Percentiles rank a stretch among this genome's conserved stretches.
Conservation (phyloP, 2,888 invertebrate species). For the Lasioglossum lativentre region DNA sequence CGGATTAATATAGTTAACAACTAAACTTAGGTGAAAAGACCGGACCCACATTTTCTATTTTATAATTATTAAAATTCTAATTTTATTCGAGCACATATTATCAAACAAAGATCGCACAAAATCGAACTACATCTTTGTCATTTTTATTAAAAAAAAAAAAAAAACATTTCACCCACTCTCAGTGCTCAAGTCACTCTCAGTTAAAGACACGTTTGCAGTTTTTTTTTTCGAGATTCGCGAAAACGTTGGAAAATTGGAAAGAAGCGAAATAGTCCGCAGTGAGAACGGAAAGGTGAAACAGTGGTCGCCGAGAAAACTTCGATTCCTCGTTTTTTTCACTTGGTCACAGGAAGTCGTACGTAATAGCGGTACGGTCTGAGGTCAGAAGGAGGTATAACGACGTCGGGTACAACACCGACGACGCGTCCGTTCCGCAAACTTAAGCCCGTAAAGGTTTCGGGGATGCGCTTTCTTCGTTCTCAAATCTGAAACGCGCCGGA, state of each 20-base stretch:
- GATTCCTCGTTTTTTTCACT: constrained; percentile 65
- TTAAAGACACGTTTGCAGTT: too few relatives aligned
- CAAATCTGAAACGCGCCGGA: constrained; percentile 77
- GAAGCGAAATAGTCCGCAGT: background rate
- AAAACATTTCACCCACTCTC: too few relatives aligned
- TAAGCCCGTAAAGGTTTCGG: constrained; percentile 75
- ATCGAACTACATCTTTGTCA: too few relatives aligned
- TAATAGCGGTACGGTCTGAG: constrained; percentile 72
- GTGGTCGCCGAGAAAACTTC: constrained; percentile 50
- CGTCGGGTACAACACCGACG: constrained; percentile 42
- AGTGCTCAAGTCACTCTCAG: too few relatives aligned
- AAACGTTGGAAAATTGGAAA: background rate
- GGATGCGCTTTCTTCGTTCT: constrained; percentile 80
- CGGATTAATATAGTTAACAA: too few relatives aligned
- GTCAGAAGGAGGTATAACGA: constrained; percentile 64
- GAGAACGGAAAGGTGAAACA: background rate
- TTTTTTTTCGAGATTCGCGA: background rate
- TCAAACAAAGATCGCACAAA: too few relatives aligned
- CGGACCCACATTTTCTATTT: too few relatives aligned
- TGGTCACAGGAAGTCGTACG: constrained; percentile 73
- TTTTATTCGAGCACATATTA: too few relatives aligned
- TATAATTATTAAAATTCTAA: too few relatives aligned
- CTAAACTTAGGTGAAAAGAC: too few relatives aligned
- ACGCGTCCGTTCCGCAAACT: constrained; percentile 71
- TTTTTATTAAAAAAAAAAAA: too few relatives aligned